These are phyloP conservation scores for Monodelphis domestica DNA, from an alignment of 2,797 vertebrate species.

Conservation along the genomic window DNA sequence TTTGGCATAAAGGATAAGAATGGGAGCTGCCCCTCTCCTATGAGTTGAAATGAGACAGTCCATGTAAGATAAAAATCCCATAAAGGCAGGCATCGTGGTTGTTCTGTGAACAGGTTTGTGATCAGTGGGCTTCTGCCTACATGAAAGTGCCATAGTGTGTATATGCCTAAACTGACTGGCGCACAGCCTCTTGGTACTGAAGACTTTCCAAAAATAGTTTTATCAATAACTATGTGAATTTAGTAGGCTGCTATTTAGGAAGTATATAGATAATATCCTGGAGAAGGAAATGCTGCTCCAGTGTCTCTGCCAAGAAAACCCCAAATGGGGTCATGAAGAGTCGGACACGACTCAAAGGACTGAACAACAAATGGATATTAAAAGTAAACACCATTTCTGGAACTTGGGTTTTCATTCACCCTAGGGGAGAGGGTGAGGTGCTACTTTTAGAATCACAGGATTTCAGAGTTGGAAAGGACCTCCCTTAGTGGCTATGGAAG, in stretches of 20 bases:
- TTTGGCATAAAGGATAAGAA: neutral
- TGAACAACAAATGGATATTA: no score
- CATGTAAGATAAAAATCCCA: neutral
- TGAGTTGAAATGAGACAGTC: neutral
- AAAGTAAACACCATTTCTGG: neutral
- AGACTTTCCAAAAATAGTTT: neutral
- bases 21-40: neutral
- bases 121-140: neutral
- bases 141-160: neutral
- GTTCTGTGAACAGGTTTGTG: neutral
- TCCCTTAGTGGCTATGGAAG: neutral
- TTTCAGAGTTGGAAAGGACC: neutral
- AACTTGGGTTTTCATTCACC: neutral
- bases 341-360: no score
- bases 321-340: no score
- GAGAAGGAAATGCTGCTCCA: no score
- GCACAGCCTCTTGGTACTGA: neutral
- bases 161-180: neutral
- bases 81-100: neutral
- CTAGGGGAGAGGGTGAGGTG: neutral
- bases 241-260: neutral
- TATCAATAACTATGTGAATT: neutral
- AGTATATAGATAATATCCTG: no score
- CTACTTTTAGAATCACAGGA: neutral
- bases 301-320: no score